These are phyloP conservation scores for Apomyelois bistriatella DNA, from an alignment of 2,888 invertebrate genomes.

Conservation along the genomic window DNA sequence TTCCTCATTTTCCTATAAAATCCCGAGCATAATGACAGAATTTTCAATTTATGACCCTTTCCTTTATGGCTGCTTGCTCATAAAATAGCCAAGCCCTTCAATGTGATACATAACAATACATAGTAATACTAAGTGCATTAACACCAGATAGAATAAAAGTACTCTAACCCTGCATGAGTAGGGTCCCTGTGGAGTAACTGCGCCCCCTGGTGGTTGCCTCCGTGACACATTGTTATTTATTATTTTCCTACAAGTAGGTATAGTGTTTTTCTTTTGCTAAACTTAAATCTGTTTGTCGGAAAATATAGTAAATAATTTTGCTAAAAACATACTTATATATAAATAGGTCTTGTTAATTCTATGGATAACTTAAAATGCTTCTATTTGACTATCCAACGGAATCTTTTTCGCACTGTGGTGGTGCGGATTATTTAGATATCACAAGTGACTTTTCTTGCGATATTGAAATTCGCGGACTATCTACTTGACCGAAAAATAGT, in stretches of 20 bases:
- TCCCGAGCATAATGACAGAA: neutral
- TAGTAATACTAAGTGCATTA: constrained; percentile 50
- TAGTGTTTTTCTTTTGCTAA: constrained; percentile 13
- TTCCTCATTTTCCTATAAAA: neutral
- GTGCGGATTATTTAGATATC: too few relatives aligned
- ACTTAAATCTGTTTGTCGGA: too few relatives aligned
- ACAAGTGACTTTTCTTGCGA: too few relatives aligned
- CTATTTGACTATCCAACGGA: too few relatives aligned
- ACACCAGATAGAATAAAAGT: constrained; percentile 37
- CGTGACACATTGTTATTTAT: constrained; percentile 36
- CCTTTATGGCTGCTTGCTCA: neutral
- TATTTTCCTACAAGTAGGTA: constrained; percentile 21
- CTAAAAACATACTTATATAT: too few relatives aligned
- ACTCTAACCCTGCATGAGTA: constrained; percentile 45
- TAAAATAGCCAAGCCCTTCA: constrained; percentile 18
- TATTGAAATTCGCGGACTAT: too few relatives aligned
- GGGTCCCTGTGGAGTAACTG: constrained; percentile 32
- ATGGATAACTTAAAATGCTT: too few relatives aligned
- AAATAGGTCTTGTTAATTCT: too few relatives aligned
- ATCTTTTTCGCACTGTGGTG: too few relatives aligned
- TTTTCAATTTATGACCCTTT: neutral
- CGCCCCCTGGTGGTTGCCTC: constrained; percentile 31
- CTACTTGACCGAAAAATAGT: too few relatives aligned
- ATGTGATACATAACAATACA: constrained; percentile 12
- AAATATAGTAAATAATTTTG: too few relatives aligned